Percentiles rank a stretch among this genome's conserved stretches.
Conservation (phyloP, 2,888 invertebrate genomes). For the Leptinotarsa juncta region DNA sequence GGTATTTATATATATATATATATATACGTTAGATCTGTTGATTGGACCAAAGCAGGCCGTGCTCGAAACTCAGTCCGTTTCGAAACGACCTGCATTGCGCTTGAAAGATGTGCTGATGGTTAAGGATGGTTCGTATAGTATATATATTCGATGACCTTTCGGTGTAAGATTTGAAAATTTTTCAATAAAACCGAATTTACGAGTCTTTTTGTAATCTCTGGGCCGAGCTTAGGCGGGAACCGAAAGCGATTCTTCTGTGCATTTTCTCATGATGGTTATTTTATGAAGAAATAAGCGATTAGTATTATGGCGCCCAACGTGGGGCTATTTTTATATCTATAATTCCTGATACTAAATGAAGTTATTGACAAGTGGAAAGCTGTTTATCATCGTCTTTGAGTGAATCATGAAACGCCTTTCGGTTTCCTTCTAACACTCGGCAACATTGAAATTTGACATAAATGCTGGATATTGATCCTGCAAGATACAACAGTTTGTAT, state of each 20-base stretch:
- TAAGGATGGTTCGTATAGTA: constrained; percentile 53
- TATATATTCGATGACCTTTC: constrained; percentile 50
- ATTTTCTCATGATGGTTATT: too few species aligned
- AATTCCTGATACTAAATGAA: not conserved
- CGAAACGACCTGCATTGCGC: constrained; percentile 35
- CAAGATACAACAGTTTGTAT: constrained; percentile 17
- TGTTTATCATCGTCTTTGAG: too few species aligned
- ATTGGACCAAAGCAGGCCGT: constrained; percentile 39
- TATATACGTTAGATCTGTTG: constrained; percentile 63
- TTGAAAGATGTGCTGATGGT: constrained; percentile 39
- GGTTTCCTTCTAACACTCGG: not conserved
- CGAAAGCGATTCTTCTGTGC: not conserved
- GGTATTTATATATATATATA: constrained; percentile 64
- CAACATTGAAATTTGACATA: constrained; percentile 11
- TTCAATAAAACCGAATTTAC: constrained; percentile 41
- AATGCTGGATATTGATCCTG: constrained; percentile 18
- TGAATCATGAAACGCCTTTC: not conserved
- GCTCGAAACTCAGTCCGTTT: constrained; percentile 8
- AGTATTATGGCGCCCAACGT: constrained; percentile 2
- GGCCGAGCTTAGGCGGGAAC: not conserved
- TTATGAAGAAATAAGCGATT: not conserved
- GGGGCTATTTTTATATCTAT: not conserved
- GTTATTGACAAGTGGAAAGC: too few species aligned
- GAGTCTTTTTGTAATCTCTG: constrained; percentile 31
- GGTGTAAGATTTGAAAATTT: constrained; percentile 47